A percentile compares a stretch with the other conserved stretches of the same genome.
phyloP scores from a whole-genome alignment of 2,888 invertebrate genomes.

The Phengaris arion region DNA sequence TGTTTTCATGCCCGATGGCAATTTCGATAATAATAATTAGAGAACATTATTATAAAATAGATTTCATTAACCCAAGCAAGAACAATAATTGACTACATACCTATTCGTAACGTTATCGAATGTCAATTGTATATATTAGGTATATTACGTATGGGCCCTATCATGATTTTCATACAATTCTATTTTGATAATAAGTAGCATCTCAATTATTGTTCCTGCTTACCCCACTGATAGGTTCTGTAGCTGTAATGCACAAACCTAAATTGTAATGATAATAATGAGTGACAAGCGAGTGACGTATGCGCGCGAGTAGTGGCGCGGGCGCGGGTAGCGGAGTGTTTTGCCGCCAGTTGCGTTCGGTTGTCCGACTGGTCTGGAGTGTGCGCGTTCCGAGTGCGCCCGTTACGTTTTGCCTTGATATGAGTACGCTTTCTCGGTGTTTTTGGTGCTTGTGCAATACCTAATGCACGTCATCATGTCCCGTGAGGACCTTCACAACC shows the following conservation, averaged over 20 bases:
- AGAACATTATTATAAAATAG: too few relatives aligned
- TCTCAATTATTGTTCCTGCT: too few relatives aligned
- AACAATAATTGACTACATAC: too few relatives aligned
- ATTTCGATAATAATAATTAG: too few relatives aligned
- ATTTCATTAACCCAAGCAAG: too few relatives aligned
- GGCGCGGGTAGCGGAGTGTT: slow-evolving; percentile 51
- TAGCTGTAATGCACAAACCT: background rate
- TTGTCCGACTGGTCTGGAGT: slow-evolving; percentile 46
- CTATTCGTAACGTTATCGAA: too few relatives aligned
- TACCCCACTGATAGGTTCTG: background rate
- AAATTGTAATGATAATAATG: background rate
- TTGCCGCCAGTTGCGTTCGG: slow-evolving; percentile 59
- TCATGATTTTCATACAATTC: too few relatives aligned
- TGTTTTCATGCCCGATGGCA: too few relatives aligned
- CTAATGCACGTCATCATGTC: slow-evolving; percentile 60
- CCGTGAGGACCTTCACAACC: slow-evolving; percentile 61
- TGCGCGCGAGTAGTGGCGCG: slow-evolving; percentile 43
- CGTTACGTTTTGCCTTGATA: slow-evolving; percentile 57
- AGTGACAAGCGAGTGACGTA: slow-evolving; percentile 34
- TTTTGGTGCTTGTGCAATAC: slow-evolving; percentile 59
- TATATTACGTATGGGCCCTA: too few relatives aligned
- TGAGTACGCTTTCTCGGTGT: slow-evolving; percentile 57
- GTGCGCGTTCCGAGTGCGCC: slow-evolving; percentile 61
- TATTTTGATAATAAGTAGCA: background rate
- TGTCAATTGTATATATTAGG: too few relatives aligned